phyloP scores from a whole-genome alignment of 2,113 vertebrate genomes.

The Platichthys flesus region DNA sequence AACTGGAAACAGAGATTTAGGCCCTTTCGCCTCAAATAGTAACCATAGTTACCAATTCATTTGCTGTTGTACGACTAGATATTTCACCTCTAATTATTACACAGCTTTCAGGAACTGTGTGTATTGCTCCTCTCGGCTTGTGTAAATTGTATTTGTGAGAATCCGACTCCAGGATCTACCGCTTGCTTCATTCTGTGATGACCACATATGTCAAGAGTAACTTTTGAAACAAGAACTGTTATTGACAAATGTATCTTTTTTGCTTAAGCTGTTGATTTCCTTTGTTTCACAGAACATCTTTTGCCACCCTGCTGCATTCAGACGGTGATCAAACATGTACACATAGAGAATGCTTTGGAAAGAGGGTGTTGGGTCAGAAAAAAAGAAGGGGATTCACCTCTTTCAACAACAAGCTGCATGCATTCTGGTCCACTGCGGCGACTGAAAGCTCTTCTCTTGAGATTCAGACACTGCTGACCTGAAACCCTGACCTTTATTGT shows the following conservation, averaged over 20 bases:
- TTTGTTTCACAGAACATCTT: background rate
- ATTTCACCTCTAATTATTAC: too few relatives aligned
- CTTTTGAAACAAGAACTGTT: background rate
- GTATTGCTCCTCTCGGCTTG: background rate
- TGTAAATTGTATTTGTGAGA: too few relatives aligned
- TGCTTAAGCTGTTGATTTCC: background rate
- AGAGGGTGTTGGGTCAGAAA: background rate
- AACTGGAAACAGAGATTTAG: too few relatives aligned
- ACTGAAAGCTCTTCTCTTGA: too few relatives aligned
- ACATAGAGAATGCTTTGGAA: background rate
- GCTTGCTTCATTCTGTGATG: too few relatives aligned
- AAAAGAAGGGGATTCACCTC: background rate
- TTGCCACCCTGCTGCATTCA: background rate
- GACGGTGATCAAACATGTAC: background rate
- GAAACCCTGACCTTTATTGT: conserved; percentile 10
- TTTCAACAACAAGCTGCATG: background rate
- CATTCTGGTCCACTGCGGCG: background rate
- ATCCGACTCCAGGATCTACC: too few relatives aligned
- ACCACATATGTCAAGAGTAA: background rate
- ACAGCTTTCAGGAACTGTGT: background rate
- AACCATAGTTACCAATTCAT: background rate
- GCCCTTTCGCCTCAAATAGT: too few relatives aligned
- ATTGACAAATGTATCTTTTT: too few relatives aligned
- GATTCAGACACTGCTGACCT: background rate
- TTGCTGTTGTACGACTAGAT: background rate